A percentile compares a stretch with the other conserved stretches of the same genome.
phyloP scores from a whole-genome alignment of 2,888 invertebrate species.

The Pherbina coryleti region DNA sequence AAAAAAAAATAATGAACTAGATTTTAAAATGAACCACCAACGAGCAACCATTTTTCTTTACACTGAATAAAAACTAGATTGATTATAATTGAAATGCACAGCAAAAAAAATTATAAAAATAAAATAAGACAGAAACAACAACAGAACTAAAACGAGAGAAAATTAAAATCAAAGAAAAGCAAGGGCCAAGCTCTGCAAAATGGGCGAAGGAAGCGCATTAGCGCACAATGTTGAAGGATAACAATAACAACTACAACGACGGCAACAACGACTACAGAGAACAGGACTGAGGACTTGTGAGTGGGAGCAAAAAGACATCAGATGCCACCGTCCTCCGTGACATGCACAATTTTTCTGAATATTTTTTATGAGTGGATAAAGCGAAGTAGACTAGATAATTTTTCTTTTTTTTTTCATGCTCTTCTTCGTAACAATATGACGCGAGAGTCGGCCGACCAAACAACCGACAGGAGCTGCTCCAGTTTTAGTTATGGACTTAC shows the following conservation, averaged over 20 bases:
- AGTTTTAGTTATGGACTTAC: neutral
- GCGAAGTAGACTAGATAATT: neutral
- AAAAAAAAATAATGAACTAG: no score
- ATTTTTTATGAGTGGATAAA: neutral
- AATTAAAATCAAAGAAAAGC: no score
- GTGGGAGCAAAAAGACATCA: neutral
- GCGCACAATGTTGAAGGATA: constrained; percentile 10
- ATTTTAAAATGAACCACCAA: no score
- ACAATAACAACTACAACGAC: neutral
- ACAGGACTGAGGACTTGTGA: neutral
- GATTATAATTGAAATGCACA: no score
- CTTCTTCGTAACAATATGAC: neutral
- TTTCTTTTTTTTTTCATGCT: neutral
- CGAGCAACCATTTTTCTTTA: no score
- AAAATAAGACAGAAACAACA: no score
- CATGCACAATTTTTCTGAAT: neutral
- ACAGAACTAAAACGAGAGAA: no score
- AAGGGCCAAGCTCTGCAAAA: neutral
- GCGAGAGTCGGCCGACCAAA: neutral
- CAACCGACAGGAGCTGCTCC: neutral
- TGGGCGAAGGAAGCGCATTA: neutral
- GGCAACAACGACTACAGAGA: neutral
- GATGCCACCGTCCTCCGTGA: constrained; percentile 1
- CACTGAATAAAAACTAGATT: no score
- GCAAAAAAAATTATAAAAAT: no score